Evolutionary conservation across 2,888 invertebrate genomes (phyloP).

Genomic region (Idaea dimidiata): DNA sequence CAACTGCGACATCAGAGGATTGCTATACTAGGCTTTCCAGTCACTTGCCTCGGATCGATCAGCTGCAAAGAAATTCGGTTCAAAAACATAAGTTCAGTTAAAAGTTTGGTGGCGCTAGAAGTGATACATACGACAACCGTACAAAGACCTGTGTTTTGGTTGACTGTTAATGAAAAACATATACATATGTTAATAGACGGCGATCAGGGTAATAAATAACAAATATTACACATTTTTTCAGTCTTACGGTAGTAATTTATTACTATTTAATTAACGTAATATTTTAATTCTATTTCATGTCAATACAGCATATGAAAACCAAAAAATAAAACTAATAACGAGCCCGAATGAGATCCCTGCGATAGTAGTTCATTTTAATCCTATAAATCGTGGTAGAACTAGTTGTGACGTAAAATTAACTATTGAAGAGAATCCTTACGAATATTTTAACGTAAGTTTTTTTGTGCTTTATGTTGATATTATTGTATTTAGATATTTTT

Average conservation of each 20-base stretch:
- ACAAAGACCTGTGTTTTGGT: constrained; percentile 59
- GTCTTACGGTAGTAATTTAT: neutral
- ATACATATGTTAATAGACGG: constrained; percentile 41
- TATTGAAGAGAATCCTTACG: constrained; percentile 66
- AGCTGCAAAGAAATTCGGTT: constrained; percentile 53
- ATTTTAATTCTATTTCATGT: neutral
- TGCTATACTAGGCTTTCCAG: constrained; percentile 53
- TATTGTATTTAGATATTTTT: neutral
- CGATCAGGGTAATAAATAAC: constrained; percentile 44
- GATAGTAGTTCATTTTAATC: constrained; percentile 56
- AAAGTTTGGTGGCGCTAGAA: constrained; percentile 46
- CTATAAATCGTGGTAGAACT: constrained; percentile 56
- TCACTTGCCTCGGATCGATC: constrained; percentile 67
- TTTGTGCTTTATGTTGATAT: constrained; percentile 3
- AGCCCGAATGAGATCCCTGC: constrained; percentile 50
- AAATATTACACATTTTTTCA: neutral
- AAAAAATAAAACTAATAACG: constrained; percentile 41
- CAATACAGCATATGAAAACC: constrained; percentile 48
- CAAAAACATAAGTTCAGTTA: constrained; percentile 60
- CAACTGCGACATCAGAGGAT: constrained; percentile 45
- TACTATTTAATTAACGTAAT: neutral
- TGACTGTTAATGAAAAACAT: constrained; percentile 38
- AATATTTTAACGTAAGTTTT: constrained; percentile 58
- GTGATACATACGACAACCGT: constrained; percentile 44
- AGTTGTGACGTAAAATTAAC: constrained; percentile 58